Evolutionary conservation across 2,888 invertebrate species (phyloP).

Genomic region (Eurytoma adleriae): DNA sequence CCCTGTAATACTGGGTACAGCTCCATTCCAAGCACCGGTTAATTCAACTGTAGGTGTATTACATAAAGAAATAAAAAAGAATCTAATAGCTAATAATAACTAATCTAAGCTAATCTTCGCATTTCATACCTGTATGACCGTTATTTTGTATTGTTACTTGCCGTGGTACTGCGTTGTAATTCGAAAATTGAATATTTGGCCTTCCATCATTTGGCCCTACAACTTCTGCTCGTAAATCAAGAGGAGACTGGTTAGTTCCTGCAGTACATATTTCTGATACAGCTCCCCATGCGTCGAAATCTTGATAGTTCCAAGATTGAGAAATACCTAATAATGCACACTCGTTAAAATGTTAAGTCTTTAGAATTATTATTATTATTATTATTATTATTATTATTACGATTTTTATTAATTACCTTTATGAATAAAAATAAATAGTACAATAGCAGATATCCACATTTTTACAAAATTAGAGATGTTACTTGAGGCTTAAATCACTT

Average conservation of each 20-base stretch:
- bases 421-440: no score
- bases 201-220: not conserved
- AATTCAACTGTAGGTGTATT: constrained; percentile 1
- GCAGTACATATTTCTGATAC: not conserved
- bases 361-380: no score
- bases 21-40: not conserved
- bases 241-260: constrained; percentile 21
- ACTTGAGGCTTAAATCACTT: no score
- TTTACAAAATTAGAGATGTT: no score
- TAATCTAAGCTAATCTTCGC: not conserved
- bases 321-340: not conserved
- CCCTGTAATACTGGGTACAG: not conserved
- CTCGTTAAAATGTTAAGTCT: no score
- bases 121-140: constrained; percentile 15
- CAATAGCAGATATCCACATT: no score
- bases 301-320: constrained; percentile 11
- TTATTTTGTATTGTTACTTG: not conserved
- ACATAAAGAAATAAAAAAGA: not conserved
- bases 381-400: no score
- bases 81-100: no score
- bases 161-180: not conserved
- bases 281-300: constrained; percentile 1
- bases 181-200: constrained; percentile 1
- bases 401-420: no score
- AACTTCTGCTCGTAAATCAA: constrained; percentile 3